Evolutionary conservation across 2,888 invertebrate species (phyloP), one percentile per base, ranked within the genome.

Genomic region (Chrysopilus asiliformis): DNA sequence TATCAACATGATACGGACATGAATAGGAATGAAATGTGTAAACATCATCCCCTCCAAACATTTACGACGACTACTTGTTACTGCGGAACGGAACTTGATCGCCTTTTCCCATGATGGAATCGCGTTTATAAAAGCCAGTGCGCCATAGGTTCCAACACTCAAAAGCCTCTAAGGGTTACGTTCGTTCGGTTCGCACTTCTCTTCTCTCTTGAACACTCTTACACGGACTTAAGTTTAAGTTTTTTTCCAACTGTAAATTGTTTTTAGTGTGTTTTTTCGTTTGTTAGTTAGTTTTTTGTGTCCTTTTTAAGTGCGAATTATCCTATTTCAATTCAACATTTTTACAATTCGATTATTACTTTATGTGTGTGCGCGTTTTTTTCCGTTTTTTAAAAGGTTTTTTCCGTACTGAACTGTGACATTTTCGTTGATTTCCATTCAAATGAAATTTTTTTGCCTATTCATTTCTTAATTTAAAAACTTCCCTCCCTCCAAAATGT

Each of bases 161-260:
- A 63, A 63, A 61, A 59, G 60, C 62, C 60, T 63, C 57, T 59
- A 61, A 62, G 60, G 62, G 60, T 63, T 62, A 60, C 57, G 60
- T 60, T 58, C 57, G 59, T 62, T 60, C 61, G 62, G 61, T 62
- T 62, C 62, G 61, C 60, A 62, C 60, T 61, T 61, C 60, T 61
- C 58, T 58, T 60, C 60, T 61, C 58, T 61, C 60, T 60, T 61
- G 60, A 56, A 60, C 58, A 53, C 54, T 55, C 53, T 55, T 55
- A 52, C 52, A 53, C 54, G 53, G 53, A 55, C 53, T 53, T 55
- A 49, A 53, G 53, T 55, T 59, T n/a, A n/a, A n/a, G n/a, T n/a
- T n/a, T n/a, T 58, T 50, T 55, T 55, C 52, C 56, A 54, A 37
- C 36, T 35, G 28, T 33, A 28, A 17, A 19, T 38, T 20, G 16